These are phyloP conservation scores for Poecilia latipinna DNA, from an alignment of 2,113 vertebrate genomes.

Conservation along the genomic window DNA sequence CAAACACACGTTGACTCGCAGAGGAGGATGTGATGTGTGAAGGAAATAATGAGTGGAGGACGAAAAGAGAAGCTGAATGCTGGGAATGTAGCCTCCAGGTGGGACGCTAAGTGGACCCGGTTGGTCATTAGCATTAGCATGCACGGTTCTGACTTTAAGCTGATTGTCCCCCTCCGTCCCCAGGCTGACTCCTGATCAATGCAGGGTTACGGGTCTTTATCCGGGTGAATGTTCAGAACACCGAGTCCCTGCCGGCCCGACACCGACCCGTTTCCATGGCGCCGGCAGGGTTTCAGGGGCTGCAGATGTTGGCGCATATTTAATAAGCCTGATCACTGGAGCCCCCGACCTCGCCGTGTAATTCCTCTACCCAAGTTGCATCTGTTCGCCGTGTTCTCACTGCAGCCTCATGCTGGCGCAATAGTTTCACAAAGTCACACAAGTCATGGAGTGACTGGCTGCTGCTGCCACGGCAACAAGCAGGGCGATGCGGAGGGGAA, in stretches of 20 bases:
- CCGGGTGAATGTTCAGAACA: conserved; percentile 27
- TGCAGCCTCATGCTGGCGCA: conserved; percentile 59
- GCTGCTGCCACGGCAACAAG: conserved; percentile 23
- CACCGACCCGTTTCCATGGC: neutral
- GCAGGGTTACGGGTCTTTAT: conserved; percentile 32
- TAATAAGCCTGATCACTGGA: conserved; percentile 66
- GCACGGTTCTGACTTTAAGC: conserved; percentile 69
- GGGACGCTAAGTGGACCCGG: conserved; percentile 59
- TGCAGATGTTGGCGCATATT: conserved; percentile 67
- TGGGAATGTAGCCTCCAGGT: conserved; percentile 67
- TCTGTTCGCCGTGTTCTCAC: conserved; percentile 68
- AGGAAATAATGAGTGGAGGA: neutral
- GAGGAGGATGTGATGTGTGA: conserved; percentile 1
- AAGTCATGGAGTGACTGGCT: conserved; percentile 47
- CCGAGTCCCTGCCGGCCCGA: conserved; percentile 13
- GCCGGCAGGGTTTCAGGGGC: conserved; percentile 1
- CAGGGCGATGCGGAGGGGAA: neutral
- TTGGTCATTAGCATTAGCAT: conserved; percentile 80
- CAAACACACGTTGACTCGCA: conserved; percentile 1
- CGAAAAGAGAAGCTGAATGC: conserved; percentile 36
- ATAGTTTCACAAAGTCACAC: conserved; percentile 70
- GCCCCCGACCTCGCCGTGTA: conserved; percentile 57
- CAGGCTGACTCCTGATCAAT: conserved; percentile 53
- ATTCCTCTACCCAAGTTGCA: conserved; percentile 64
- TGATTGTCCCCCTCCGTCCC: conserved; percentile 57